Conservation (phyloP, 92 coral and sea anemone genomes). For the Porites cylindrica region DNA sequence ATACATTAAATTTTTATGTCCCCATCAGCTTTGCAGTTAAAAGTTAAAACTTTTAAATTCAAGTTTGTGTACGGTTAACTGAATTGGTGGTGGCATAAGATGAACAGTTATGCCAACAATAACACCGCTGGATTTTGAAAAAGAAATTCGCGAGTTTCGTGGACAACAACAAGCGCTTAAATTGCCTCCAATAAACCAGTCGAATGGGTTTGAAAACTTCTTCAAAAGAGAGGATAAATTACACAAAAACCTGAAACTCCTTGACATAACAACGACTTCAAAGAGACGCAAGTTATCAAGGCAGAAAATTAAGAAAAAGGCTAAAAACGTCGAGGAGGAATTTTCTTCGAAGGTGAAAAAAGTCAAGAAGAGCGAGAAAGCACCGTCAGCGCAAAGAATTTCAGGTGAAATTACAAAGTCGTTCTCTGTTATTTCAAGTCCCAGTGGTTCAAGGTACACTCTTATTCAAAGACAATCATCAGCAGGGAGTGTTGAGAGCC, state of each 20-base stretch:
- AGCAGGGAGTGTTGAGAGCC: neutral
- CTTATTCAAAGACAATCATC: slow-evolving; percentile 18
- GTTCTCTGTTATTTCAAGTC: slow-evolving; percentile 4
- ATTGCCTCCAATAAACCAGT: slow-evolving; percentile 8
- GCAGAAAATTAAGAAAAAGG: slow-evolving; percentile 9
- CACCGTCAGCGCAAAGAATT: neutral
- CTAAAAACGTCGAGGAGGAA: neutral
- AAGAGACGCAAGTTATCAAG: slow-evolving; percentile 1
- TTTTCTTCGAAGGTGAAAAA: neutral
- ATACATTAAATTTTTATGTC: neutral
- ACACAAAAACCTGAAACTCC: neutral
- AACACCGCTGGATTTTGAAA: slow-evolving; percentile 21
- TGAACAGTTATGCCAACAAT: slow-evolving; percentile 8
- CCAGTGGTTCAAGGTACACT: slow-evolving; percentile 20
- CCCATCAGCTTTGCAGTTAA: no score
- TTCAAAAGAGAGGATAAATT: neutral
- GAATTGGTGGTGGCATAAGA: neutral
- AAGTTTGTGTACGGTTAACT: no score
- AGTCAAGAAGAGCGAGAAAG: neutral
- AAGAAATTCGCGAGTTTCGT: slow-evolving; percentile 6
- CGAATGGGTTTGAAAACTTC: slow-evolving; percentile 1
- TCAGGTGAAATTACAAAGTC: slow-evolving; percentile 19
- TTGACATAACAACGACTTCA: neutral
- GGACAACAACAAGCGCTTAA: neutral
- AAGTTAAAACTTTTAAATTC: neutral